phyloP scores from a whole-genome alignment of 1,140 invertebrate species.

The Melipona quadrifasciata region DNA sequence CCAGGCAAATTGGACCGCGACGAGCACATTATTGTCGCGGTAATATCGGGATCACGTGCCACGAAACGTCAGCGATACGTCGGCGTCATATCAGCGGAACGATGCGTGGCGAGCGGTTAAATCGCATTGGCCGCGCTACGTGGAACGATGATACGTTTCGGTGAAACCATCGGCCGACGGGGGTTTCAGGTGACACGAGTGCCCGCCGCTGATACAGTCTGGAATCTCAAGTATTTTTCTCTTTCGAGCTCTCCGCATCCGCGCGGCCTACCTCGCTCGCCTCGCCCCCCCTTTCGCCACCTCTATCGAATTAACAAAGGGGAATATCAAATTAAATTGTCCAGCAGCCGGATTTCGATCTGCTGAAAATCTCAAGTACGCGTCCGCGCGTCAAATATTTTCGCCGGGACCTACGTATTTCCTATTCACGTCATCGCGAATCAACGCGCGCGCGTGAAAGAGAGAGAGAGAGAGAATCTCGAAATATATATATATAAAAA shows the following conservation, averaged over 20 bases:
- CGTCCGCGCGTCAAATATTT: conserved; percentile 66
- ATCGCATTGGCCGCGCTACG: conserved; percentile 57
- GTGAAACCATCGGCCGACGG: conserved; percentile 46
- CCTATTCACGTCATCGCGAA: conserved; percentile 14
- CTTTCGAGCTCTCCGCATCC: conserved; percentile 21
- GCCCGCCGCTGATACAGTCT: conserved; percentile 59
- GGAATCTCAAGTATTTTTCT: conserved; percentile 75
- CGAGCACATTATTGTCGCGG: conserved; percentile 46
- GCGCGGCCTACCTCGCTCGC: background rate
- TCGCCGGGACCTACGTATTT: conserved; percentile 47
- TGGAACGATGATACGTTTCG: conserved; percentile 59
- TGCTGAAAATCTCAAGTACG: conserved; percentile 41
- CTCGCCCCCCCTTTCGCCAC: conserved; percentile 19
- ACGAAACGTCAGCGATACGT: conserved; percentile 63
- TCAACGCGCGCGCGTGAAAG: background rate
- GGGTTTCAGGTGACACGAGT: conserved; percentile 55
- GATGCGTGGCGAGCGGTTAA: conserved; percentile 63
- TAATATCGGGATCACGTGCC: conserved; percentile 46
- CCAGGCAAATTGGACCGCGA: conserved; percentile 36
- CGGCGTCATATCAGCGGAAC: conserved; percentile 52
- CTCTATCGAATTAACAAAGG: conserved; percentile 72
- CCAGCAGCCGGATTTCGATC: conserved; percentile 23
- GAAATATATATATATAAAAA: conserved; percentile 39
- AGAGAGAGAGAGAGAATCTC: too few species aligned
- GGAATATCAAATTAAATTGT: conserved; percentile 75